phyloP scores from a whole-genome alignment of 2,888 invertebrate species.

The Lissocephala sabroskyi region DNA sequence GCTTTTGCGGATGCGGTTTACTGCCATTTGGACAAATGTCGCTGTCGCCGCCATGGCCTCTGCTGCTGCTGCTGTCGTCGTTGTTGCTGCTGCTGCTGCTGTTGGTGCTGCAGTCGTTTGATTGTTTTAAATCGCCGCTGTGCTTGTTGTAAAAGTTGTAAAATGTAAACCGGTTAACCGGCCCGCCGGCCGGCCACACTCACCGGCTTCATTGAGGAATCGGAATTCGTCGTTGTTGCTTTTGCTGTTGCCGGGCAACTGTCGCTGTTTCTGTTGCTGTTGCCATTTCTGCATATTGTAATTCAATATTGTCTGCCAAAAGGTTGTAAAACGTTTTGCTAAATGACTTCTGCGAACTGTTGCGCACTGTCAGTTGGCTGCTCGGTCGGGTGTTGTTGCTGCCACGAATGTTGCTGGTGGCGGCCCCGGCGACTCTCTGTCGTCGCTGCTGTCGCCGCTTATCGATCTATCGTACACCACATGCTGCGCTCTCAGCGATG shows the following conservation, averaged over 20 bases:
- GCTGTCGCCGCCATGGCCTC: neutral
- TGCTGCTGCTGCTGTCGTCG: no score
- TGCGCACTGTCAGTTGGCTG: conserved; percentile 27
- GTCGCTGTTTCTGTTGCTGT: no score
- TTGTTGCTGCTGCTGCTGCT: conserved; percentile 20
- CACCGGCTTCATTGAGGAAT: conserved; percentile 48
- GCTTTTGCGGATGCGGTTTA: conserved; percentile 14
- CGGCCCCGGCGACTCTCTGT: no score
- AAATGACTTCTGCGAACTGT: conserved; percentile 64
- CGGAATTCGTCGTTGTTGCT: no score
- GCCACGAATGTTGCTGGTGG: no score
- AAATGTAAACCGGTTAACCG: conserved; percentile 44
- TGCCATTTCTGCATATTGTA: conserved; percentile 39
- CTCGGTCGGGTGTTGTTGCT: no score
- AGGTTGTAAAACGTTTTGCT: conserved; percentile 63
- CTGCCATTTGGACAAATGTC: conserved; percentile 22
- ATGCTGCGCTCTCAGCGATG: no score
- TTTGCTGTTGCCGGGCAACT: no score
- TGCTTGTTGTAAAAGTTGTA: conserved; percentile 52
- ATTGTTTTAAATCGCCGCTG: conserved; percentile 30
- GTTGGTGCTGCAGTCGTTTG: conserved; percentile 28
- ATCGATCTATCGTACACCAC: conserved; percentile 59
- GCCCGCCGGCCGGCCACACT: conserved; percentile 13
- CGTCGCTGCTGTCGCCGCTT: conserved; percentile 32
- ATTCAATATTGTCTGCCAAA: conserved; percentile 62